phyloP scores from a whole-genome alignment of 2,113 vertebrate species.

The Campylomormyrus tamandua region DNA sequence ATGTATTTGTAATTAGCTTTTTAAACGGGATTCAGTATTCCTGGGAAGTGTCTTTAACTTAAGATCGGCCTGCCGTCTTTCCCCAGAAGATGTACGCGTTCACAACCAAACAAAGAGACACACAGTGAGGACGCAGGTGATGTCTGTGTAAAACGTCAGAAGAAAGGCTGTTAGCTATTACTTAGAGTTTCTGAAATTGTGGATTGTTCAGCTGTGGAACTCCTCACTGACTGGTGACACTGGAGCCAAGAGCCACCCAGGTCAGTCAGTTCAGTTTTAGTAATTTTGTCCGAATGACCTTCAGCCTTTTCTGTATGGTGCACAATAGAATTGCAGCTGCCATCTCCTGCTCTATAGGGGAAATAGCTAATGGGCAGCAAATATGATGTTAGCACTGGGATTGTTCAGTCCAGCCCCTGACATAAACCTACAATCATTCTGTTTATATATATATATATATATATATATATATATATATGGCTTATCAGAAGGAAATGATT shows the following conservation, averaged over 20 bases:
- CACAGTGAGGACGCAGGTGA: neutral
- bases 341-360: neutral
- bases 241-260: neutral
- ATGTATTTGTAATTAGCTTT: neutral
- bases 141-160: neutral
- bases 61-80: neutral
- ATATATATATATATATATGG: neutral
- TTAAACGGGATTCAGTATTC: neutral
- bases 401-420: neutral
- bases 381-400: neutral
- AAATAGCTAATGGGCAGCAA: neutral
- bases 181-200: neutral
- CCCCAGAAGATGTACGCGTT: neutral
- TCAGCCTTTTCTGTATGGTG: neutral
- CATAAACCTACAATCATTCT: neutral
- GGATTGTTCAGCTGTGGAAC: neutral
- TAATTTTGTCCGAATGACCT: constrained; percentile 7
- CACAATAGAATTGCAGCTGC: neutral
- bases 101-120: neutral
- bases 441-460: neutral
- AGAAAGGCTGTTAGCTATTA: neutral
- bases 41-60: neutral
- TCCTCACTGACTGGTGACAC: neutral
- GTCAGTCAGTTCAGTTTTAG: neutral
- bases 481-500: neutral